A percentile compares a stretch with the other conserved stretches of the same genome.
Evolutionary conservation across 2,888 invertebrate genomes (phyloP).

Genomic region (Mantis religiosa): DNA sequence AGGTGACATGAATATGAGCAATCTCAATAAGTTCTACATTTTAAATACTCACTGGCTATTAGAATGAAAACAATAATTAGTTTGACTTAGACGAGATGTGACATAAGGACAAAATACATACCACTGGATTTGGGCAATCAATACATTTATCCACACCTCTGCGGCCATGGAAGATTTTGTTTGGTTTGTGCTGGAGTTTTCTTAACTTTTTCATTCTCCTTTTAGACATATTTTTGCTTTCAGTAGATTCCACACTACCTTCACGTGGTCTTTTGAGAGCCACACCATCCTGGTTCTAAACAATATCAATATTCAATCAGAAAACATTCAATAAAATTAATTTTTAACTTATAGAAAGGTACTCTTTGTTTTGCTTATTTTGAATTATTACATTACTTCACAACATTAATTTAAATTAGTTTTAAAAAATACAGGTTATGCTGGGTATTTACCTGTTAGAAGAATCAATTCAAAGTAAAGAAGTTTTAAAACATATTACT

Average conservation of each 20-base stretch:
- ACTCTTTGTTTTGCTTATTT: too few species aligned
- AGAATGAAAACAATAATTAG: too few species aligned
- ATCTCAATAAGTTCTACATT: too few species aligned
- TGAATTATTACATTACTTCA: too few species aligned
- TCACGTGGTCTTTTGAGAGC: constrained; percentile 44
- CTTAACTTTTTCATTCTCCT: constrained; percentile 82
- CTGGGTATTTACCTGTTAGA: too few species aligned
- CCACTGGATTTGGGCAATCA: constrained; percentile 73
- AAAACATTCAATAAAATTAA: not conserved
- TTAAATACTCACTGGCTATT: too few species aligned
- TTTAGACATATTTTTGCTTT: constrained; percentile 69
- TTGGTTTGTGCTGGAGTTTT: constrained; percentile 67
- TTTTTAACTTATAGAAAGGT: not conserved
- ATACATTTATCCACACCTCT: constrained; percentile 63
- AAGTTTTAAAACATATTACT: too few species aligned
- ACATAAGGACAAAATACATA: constrained; percentile 43
- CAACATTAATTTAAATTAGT: too few species aligned
- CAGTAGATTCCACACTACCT: constrained; percentile 59
- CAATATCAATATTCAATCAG: constrained; percentile 14
- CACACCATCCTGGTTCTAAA: constrained; percentile 40
- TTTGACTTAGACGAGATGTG: too few species aligned
- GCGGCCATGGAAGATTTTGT: constrained; percentile 50
- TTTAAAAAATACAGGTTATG: not conserved
- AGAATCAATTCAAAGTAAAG: too few species aligned
- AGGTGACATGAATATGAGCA: too few species aligned